Conservation (phyloP, 2,797 vertebrate species). For the Clamator glandarius region DNA sequence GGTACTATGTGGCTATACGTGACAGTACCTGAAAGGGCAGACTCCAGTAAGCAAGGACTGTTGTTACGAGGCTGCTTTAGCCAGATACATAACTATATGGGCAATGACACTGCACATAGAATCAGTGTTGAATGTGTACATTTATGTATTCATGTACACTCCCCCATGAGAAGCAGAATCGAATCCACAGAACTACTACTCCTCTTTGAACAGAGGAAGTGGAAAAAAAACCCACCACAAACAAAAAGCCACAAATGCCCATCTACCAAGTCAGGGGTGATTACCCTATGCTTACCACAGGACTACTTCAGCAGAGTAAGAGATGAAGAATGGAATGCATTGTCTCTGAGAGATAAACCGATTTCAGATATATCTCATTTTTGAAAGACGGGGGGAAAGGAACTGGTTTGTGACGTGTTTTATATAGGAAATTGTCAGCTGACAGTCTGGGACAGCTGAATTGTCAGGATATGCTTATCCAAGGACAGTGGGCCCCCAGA, state of each 20-base stretch:
- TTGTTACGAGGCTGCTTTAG: not conserved
- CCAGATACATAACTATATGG: accelerated
- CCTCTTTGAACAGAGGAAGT: not conserved
- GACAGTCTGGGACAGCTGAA: not conserved
- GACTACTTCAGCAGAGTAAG: not conserved
- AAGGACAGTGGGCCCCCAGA: not conserved
- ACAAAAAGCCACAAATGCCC: not conserved
- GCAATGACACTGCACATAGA: not conserved
- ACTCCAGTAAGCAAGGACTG: not conserved
- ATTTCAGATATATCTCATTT: not conserved
- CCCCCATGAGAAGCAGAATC: not conserved
- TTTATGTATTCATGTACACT: not conserved
- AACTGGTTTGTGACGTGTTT: not conserved
- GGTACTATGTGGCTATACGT: not conserved
- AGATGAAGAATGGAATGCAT: not conserved
- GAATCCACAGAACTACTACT: not conserved
- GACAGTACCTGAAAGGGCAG: not conserved
- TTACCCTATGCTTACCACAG: not conserved
- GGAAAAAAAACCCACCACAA: not conserved
- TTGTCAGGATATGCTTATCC: not conserved
- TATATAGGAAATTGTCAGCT: not conserved
- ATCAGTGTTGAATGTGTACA: not conserved
- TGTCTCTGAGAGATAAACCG: not conserved
- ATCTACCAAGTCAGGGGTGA: not conserved
- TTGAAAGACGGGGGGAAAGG: not conserved